These are phyloP conservation scores for Holothuria scabra DNA, from an alignment of 53 echinoderm and acorn worm genomes.

Conservation along the genomic window DNA sequence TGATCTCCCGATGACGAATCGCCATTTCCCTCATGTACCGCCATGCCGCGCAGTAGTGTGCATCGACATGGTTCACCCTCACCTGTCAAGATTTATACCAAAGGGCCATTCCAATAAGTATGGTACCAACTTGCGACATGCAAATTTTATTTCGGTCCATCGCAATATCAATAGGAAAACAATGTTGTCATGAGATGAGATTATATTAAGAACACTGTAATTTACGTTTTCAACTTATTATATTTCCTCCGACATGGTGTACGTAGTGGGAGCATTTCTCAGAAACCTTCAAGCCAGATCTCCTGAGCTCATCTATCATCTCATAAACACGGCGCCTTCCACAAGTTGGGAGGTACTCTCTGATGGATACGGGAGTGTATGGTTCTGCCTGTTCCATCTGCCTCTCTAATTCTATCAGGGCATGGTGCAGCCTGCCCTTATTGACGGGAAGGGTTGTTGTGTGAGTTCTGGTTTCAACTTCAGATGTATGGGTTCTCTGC, in stretches of 20 bases:
- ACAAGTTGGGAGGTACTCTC: neutral
- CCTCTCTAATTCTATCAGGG: no score
- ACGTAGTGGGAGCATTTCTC: constrained; percentile 21
- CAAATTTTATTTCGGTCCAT: no score
- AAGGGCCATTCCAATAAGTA: no score
- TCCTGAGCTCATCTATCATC: neutral
- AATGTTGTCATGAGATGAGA: no score
- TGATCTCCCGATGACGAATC: constrained; percentile 5
- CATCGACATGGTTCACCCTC: constrained; percentile 46
- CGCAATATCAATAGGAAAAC: no score
- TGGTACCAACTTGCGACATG: no score
- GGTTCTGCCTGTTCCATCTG: neutral
- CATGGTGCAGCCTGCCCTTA: no score
- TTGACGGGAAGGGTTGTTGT: no score
- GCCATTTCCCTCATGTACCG: constrained; percentile 62
- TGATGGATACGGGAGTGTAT: neutral
- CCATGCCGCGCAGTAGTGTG: constrained; percentile 58
- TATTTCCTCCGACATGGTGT: constrained; percentile 23
- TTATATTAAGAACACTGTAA: neutral
- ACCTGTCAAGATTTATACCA: constrained; percentile 2
- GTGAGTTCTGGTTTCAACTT: no score
- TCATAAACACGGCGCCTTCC: neutral
- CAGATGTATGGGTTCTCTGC: no score
- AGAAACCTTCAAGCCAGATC: neutral
- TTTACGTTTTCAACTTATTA: neutral